Conservation (phyloP, 2,797 vertebrate species). For the Martes flavigula region DNA sequence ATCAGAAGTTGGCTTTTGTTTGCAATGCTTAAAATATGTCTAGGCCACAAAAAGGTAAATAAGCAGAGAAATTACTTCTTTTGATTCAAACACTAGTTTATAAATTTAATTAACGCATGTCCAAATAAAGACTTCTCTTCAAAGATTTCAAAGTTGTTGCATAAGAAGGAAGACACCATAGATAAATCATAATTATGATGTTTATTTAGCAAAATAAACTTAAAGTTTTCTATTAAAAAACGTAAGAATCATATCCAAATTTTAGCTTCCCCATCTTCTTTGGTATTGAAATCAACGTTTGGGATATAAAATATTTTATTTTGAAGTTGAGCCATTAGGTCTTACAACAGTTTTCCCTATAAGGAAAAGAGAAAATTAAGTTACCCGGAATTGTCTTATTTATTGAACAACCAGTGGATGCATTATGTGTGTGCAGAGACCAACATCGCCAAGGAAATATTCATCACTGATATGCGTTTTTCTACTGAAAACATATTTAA, state of each 20-base stretch:
- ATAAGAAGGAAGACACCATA: constrained; percentile 8
- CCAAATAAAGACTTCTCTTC: constrained; percentile 32
- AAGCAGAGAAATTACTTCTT: constrained; percentile 10
- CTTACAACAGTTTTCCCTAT: constrained; percentile 41
- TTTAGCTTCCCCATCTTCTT: constrained; percentile 66
- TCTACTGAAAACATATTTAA: constrained; percentile 6
- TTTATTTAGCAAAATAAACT: constrained; percentile 87
- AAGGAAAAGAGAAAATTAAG: constrained; percentile 41
- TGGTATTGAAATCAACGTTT: constrained; percentile 58
- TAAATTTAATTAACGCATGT: constrained; percentile 23
- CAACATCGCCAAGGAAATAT: neutral
- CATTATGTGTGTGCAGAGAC: neutral
- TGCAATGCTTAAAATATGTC: constrained; percentile 31
- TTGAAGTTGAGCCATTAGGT: constrained; percentile 44
- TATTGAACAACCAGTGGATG: neutral
- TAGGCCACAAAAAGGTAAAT: constrained; percentile 39
- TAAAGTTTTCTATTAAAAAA: constrained; percentile 76
- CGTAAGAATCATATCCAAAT: constrained; percentile 63
- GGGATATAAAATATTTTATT: constrained; percentile 56
- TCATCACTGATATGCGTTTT: constrained; percentile 13
- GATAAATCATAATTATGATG: constrained; percentile 68
- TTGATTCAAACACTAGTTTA: neutral
- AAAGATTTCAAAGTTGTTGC: constrained; percentile 18
- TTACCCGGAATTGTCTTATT: neutral
- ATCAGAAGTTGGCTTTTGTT: constrained; percentile 5